These are phyloP conservation scores for Clitarchus hookeri DNA, from an alignment of 2,888 invertebrate species.

Conservation along the genomic window DNA sequence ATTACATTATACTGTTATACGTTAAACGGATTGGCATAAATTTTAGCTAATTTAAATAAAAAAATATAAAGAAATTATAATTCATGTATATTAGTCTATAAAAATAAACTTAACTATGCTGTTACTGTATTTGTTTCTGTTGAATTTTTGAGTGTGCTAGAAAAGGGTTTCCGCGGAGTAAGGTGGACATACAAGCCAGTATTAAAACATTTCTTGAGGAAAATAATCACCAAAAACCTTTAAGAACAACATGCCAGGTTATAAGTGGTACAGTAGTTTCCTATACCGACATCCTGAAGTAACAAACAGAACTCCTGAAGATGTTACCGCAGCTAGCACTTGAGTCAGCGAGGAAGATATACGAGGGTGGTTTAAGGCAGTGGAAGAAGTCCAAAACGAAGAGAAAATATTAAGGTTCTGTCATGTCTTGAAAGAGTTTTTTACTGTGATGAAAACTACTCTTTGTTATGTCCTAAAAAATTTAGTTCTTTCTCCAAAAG, in stretches of 20 bases:
- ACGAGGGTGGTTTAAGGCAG: background rate
- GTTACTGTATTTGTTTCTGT: too few species aligned
- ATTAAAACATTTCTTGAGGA: conserved; percentile 22
- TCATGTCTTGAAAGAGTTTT: conserved; percentile 49
- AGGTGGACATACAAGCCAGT: too few species aligned
- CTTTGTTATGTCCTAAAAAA: conserved; percentile 49
- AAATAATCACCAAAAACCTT: background rate
- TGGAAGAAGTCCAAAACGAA: background rate
- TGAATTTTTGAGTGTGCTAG: conserved; percentile 19
- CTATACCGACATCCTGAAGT: conserved; percentile 27
- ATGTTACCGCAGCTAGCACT: conserved; percentile 46
- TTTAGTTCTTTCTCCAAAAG: conserved; percentile 45
- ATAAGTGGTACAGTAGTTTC: background rate
- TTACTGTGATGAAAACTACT: conserved; percentile 51
- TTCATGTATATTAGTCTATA: too few species aligned
- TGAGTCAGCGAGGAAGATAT: conserved; percentile 48
- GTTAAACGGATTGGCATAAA: too few species aligned
- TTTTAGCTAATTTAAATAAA: too few species aligned
- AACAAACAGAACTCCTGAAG: conserved; percentile 23
- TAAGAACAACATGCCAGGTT: too few species aligned
- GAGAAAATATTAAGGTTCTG: conserved; percentile 31
- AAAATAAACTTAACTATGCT: background rate
- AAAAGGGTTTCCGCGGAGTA: conserved; percentile 25
- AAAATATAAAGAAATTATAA: too few species aligned
- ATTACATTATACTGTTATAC: too few species aligned